These are phyloP conservation scores for Calvadosia cruxmelitensis DNA, from an alignment of 30 jellyfish, hydroid and myxozoan species.

Conservation along the genomic window DNA sequence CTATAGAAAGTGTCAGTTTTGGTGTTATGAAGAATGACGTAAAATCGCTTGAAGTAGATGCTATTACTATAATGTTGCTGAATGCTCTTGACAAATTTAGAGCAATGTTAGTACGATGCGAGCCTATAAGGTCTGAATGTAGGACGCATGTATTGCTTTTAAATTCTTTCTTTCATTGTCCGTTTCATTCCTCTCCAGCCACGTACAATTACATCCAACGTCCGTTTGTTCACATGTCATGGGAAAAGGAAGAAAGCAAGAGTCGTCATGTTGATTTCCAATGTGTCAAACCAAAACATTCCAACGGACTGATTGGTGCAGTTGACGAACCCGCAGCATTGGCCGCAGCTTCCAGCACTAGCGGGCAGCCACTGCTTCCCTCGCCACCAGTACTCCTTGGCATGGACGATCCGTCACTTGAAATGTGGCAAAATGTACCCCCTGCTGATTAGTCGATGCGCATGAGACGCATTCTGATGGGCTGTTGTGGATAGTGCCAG, in stretches of 20 bases:
- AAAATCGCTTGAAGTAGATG: too few relatives aligned
- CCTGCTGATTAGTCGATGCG: not conserved
- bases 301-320: constrained; percentile 58
- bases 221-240: constrained; percentile 93
- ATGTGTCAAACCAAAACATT: constrained; percentile 83
- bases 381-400: not conserved
- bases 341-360: constrained; percentile 11
- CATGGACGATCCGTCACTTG: not conserved
- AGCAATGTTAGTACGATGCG: too few relatives aligned
- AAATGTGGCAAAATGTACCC: not conserved
- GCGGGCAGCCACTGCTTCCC: not conserved
- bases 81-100: too few relatives aligned
- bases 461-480: too few relatives aligned
- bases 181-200: too few relatives aligned
- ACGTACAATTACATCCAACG: constrained; percentile 74
- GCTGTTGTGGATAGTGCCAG: too few relatives aligned
- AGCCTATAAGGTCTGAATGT: too few relatives aligned
- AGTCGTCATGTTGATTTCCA: constrained; percentile 94
- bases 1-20: too few relatives aligned
- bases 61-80: too few relatives aligned
- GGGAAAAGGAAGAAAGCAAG: constrained; percentile 96
- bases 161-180: too few relatives aligned
- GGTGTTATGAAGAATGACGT: too few relatives aligned
- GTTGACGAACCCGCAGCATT: constrained; percentile 54
- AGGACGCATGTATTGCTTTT: too few relatives aligned